phyloP scores from a whole-genome alignment of 2,113 vertebrate genomes.

The Ameiurus melas region DNA sequence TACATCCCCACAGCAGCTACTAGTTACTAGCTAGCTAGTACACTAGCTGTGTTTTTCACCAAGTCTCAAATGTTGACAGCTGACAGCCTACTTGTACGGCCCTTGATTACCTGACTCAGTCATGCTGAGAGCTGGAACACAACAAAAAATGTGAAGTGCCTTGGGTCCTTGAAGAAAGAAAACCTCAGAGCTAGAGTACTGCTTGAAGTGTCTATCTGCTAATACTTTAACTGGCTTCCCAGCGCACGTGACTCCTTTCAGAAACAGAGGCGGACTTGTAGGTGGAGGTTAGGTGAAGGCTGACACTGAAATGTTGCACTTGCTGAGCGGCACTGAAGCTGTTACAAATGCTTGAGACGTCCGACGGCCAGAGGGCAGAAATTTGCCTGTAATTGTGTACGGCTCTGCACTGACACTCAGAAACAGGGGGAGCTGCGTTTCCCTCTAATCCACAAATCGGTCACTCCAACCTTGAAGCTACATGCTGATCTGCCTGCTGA shows the following conservation, averaged over 20 bases:
- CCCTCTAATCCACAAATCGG: constrained; percentile 32
- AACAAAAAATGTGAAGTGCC: neutral
- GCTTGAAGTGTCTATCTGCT: neutral
- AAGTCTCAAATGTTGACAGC: neutral
- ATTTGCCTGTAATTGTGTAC: constrained; percentile 43
- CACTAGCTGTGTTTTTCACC: constrained; percentile 4
- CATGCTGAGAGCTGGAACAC: neutral
- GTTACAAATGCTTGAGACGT: neutral
- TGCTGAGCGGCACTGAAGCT: neutral
- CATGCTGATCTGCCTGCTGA: constrained; percentile 28
- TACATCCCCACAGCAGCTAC: neutral
- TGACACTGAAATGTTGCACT: constrained; percentile 29
- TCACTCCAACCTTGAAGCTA: constrained; percentile 53
- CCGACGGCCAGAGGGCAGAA: neutral
- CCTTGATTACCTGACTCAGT: neutral
- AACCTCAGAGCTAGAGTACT: neutral
- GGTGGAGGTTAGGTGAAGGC: constrained; percentile 29
- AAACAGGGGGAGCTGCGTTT: constrained; percentile 23
- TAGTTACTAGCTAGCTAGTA: neutral
- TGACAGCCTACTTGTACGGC: neutral
- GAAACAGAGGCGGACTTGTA: neutral
- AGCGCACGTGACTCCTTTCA: constrained; percentile 13
- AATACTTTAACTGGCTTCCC: constrained; percentile 8
- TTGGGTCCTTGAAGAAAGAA: neutral
- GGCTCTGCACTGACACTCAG: constrained; percentile 21